Base-by-base conservation (phyloP, 30 jellyfish, hydroid and myxozoan genomes). In the Nemopilema nomurai region DNA sequence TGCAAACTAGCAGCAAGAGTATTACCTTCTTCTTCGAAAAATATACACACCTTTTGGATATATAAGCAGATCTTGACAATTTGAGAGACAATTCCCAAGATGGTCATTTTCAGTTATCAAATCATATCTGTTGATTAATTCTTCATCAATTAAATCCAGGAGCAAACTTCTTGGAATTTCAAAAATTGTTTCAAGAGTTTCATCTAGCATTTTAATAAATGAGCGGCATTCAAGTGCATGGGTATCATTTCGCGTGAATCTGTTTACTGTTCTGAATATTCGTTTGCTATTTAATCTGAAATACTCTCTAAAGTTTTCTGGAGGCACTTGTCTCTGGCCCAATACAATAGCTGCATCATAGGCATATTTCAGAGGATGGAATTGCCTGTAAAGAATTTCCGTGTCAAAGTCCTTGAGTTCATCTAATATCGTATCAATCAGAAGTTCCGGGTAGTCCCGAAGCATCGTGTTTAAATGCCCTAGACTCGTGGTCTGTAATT, bases 131-230 rank as follows among this genome's bases (percentile, higher is more conserved):
- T 41, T 31, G 4, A 72, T 76, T 8, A 87, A 71, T 25, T 81
- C 96, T 67, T 87, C 96, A 62, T 87, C 90, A n/a, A 87, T 71
- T 31, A 32, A 87, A 20, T 87, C 87, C 50, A 87, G 63, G 17
- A 87, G 29, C 20, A 79, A 16, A 18, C 62, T 67, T 76, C 81
- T 87, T 52, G 96, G 96, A 1, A 87, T 79, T 7, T 87, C 96
- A 87, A 62, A 78, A 3, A 84, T 32, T 73, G 82, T 22, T 7
- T 66, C 93, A 26, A 63, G 41, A 16, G 76, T 21, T 0, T 25
- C 51, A 64, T 84, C 93, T 1, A 84, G 51, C 16, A 65, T 62
- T 27, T 64, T 64, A 0, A 84, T 28, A 28, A 69, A 73, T 6
- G 8, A 19, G 3, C 28, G 28, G 49, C 64, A 19, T 18, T 73